Base-by-base conservation (phyloP, 92 coral and sea anemone genomes). In the Zoanthus sansibaricus region DNA sequence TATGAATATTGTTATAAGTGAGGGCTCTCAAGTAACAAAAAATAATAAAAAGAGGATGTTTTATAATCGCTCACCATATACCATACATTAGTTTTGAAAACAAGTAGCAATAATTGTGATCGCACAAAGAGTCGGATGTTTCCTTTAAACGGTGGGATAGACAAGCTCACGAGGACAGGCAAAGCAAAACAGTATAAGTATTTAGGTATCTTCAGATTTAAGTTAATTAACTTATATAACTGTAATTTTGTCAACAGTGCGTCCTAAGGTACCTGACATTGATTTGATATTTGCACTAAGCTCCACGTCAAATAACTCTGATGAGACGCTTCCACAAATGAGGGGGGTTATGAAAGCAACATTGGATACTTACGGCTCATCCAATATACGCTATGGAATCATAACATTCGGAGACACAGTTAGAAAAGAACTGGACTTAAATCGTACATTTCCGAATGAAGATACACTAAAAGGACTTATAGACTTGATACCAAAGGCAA, bases 201-300 rank as follows among this genome's bases (percentile, higher is more conserved):
- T 37, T 2, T 37, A 37, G 20, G 8, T 58, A 3, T 17, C 1
- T 62, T 3, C 3, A 62, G 30, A 7, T 62, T 62, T 62, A 5
- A n/a, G 30, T 17, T 62, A 17, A 58, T n/a, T 17, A 69, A 11
- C 74, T 30, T 25, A 69, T 58, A 16, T n/a, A 9, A 62, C n/a
- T n/a, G 69, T 62, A 76, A 71, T 61, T 62, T 48, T 73, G 46
- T 16, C 58, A n/a, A 56, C 87, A 94, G 98, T 91, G 52, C 78
- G 87, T 37, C 88, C 94, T 15, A 88, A 90, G 55, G 90, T 86
- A 25, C 95, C 98, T 14, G 92, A 92, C 42, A 70, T 93, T 58
- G 98, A 96, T 87, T 72, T 96, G 75, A 93, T 93, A 25, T 96
- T 96, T 79, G 93, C 92, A 14, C 70, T 96, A 72, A 92, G 98